These are phyloP conservation scores for Phalloptychus januarius DNA, from an alignment of 2,797 vertebrate genomes.

Conservation along the genomic window DNA sequence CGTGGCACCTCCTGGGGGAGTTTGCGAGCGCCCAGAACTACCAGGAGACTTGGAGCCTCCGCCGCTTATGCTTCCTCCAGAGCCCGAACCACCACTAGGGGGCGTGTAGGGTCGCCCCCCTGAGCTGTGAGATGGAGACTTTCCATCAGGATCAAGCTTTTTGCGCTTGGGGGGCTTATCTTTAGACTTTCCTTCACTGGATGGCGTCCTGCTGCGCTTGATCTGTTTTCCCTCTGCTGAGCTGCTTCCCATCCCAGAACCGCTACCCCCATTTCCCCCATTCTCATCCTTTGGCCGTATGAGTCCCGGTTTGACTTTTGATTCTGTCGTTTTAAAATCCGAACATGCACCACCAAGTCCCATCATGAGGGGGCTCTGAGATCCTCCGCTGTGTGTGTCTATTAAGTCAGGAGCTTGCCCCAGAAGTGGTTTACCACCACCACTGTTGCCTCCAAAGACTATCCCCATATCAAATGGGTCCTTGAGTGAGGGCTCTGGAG, in stretches of 20 bases:
- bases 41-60: constrained; percentile 98
- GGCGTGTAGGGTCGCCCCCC: constrained; percentile 94
- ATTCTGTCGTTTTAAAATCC: constrained; percentile 86
- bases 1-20: constrained; percentile 93
- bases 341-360: constrained; percentile 65
- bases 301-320: constrained; percentile 83
- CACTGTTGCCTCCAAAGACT: constrained; percentile 87
- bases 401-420: constrained; percentile 86
- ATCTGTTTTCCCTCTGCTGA: constrained; percentile 89
- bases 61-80: constrained; percentile 85
- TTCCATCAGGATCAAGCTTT: constrained; percentile 93
- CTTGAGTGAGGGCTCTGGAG: constrained; percentile 82
- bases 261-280: constrained; percentile 77
- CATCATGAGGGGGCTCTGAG: constrained; percentile 91
- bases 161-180: constrained; percentile 96
- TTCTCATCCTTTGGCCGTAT: constrained; percentile 81
- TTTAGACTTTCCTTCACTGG: constrained; percentile 96
- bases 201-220: constrained; percentile 95
- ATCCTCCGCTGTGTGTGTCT: constrained; percentile 86
- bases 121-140: constrained; percentile 95
- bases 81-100: constrained; percentile 90
- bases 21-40: constrained; percentile 94
- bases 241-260: constrained; percentile 78
- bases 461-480: constrained; percentile 95
- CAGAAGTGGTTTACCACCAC: constrained; percentile 80